Conservation (phyloP, 2,113 vertebrate species). For the Ammodytes marinus region DNA sequence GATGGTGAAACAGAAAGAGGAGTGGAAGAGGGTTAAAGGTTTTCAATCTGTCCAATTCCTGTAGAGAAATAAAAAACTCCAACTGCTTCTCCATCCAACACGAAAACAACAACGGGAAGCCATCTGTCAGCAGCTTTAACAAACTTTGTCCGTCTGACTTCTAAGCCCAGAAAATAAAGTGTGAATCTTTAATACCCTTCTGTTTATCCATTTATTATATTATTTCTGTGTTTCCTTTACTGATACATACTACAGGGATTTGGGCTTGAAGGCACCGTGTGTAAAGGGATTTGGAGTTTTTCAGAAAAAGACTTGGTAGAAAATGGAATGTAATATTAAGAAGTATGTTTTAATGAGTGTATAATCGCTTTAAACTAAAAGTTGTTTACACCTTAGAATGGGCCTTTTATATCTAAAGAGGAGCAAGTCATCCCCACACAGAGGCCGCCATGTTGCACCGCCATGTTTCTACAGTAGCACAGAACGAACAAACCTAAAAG, state of each 20-base stretch:
- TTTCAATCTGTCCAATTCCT: background rate
- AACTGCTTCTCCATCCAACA: background rate
- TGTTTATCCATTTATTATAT: constrained; percentile 32
- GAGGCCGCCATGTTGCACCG: too few relatives aligned
- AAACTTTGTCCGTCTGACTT: background rate
- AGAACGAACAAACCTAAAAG: too few relatives aligned
- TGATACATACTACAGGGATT: background rate
- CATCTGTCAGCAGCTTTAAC: background rate
- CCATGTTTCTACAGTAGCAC: too few relatives aligned
- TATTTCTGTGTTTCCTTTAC: constrained; percentile 43
- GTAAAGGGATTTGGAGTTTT: too few relatives aligned
- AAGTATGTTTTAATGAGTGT: too few relatives aligned
- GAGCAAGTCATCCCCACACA: too few relatives aligned
- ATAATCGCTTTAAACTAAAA: too few relatives aligned
- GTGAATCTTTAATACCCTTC: constrained; percentile 35
- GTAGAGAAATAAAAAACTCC: background rate
- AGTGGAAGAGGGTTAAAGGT: constrained; percentile 10
- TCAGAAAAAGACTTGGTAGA: too few relatives aligned
- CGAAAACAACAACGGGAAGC: background rate
- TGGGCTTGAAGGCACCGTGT: too few relatives aligned
- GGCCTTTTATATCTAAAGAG: too few relatives aligned
- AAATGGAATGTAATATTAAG: too few relatives aligned
- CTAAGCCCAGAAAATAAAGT: constrained; percentile 4
- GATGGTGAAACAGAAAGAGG: constrained; percentile 21
- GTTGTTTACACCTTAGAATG: too few relatives aligned